phyloP scores from a whole-genome alignment of 2,888 invertebrate species.

The Molorchus minor region DNA sequence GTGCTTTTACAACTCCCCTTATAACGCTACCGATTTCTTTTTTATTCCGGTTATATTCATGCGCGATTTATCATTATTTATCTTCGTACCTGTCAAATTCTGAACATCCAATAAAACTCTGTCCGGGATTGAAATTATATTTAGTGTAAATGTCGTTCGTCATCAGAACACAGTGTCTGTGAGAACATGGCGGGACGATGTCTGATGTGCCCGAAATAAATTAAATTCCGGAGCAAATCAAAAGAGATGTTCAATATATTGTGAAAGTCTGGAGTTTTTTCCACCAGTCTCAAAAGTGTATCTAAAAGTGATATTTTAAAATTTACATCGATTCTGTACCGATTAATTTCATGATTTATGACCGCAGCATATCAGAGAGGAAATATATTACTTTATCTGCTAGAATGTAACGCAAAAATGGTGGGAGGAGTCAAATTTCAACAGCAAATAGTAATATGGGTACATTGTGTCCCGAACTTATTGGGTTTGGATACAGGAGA shows the following conservation, averaged over 20 bases:
- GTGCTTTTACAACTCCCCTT: slow-evolving; percentile 11
- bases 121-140: slow-evolving; percentile 12
- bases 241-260: no score
- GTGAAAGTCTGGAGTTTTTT: no score
- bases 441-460: no score
- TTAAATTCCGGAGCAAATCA: not conserved
- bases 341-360: not conserved
- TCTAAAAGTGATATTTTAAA: not conserved
- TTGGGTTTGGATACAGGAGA: no score
- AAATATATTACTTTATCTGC: no score
- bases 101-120: slow-evolving; percentile 23
- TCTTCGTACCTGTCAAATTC: slow-evolving; percentile 22
- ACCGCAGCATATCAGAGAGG: not conserved
- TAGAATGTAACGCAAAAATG: no score
- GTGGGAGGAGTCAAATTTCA: no score
- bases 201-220: not conserved
- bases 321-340: not conserved
- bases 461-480: no score
- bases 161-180: not conserved
- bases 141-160: slow-evolving; percentile 2
- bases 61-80: slow-evolving; percentile 21
- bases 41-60: slow-evolving; percentile 15
- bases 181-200: not conserved
- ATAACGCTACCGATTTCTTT: slow-evolving; percentile 12
- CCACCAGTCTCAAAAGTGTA: no score